Conservation (phyloP, 2,888 invertebrate genomes). For the Cosmia trapezina region DNA sequence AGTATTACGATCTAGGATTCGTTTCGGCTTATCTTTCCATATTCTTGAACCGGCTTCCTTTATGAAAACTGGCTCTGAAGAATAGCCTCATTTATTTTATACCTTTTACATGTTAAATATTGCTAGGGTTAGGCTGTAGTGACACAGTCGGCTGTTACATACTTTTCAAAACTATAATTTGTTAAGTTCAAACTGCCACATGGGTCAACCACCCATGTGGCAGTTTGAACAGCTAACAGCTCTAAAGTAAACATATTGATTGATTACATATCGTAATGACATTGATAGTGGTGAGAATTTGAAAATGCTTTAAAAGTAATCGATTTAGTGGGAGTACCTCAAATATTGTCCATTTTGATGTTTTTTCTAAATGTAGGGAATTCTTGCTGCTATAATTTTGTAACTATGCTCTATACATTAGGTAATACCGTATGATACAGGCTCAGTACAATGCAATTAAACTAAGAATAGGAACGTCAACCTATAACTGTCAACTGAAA, state of each 20-base stretch:
- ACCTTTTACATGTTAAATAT: no score
- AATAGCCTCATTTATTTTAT: not conserved
- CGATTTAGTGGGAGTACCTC: not conserved
- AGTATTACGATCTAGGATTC: not conserved
- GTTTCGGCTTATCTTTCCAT: not conserved
- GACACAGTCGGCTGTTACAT: not conserved
- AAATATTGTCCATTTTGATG: not conserved
- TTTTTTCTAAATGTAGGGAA: not conserved
- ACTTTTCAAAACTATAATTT: conserved; percentile 17
- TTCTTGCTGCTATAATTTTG: not conserved
- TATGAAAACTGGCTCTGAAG: not conserved
- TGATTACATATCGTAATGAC: conserved; percentile 31
- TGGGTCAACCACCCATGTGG: conserved; percentile 15
- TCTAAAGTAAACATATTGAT: conserved; percentile 44
- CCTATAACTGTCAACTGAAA: no score
- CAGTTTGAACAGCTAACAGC: conserved; percentile 24
- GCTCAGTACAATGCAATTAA: no score
- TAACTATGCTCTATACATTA: not conserved
- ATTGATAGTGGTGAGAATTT: conserved; percentile 6
- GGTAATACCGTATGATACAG: no score
- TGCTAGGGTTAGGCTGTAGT: not conserved
- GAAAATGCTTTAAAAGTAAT: conserved; percentile 10
- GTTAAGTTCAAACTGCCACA: no score
- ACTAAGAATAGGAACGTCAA: no score
- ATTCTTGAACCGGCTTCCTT: not conserved